Base-by-base conservation (phyloP, 2,797 vertebrate genomes). In the Coregonus sp. region DNA sequence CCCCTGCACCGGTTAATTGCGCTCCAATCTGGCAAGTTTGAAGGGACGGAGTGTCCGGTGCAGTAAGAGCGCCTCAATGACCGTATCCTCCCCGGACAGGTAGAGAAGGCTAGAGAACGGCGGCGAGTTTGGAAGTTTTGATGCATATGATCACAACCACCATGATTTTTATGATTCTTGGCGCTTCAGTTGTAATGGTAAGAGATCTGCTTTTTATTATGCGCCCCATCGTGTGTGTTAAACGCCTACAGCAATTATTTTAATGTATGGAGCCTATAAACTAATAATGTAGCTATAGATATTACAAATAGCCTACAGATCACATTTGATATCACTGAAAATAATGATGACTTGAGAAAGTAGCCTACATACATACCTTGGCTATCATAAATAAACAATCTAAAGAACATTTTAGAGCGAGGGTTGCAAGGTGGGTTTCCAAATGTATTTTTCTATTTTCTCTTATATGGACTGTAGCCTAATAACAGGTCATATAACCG, bases 91-190 rank as follows among this genome's bases (percentile, higher is more conserved):
- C 87, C 85, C 89, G 92, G 90, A 92, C 91, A 91, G 91, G 90
- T 94, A 93, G 91, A 92, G 89, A 81, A 91, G 91, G 91, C 93
- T 93, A 84, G 90, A 91, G 91, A 85, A 93, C 92, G 88, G 92
- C 91, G 92, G 94, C 93, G 90, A 95, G 90, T 95, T 92, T 88
- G 92, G 40, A 94, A 95, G 95, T 94, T 91, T 96, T 95, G 94
- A 96, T 96, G 97, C 95, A 97, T 97, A 96, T 98, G 96, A 97
- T 96, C 95, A 96, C 96, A 94, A 98, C 97, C 96, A 98, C 97
- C 95, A 99, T 99, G 98, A 98, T 99, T 95, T 99, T 99, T 96
- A 97, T 99, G 97, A 96, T 99, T 93, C 96, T 99, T 94, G 97
- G 97, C 95, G 96, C 97, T 95, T 98, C 97, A 90, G 88, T 99